Conservation (phyloP, 2,797 vertebrate species). For the Harpagifer antarcticus region DNA sequence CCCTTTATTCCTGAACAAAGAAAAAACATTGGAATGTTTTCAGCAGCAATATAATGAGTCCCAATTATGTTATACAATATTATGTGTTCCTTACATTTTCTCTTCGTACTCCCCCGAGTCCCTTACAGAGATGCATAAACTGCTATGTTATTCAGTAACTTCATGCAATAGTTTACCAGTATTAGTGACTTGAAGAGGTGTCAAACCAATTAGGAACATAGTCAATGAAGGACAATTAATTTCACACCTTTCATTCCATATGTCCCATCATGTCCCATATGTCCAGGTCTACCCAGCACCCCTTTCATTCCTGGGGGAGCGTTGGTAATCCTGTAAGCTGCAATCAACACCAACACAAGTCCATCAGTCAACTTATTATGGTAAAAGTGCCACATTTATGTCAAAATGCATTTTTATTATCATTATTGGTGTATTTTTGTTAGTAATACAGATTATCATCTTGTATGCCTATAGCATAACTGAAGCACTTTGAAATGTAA, state of each 20-base stretch:
- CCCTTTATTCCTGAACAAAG: constrained; percentile 64
- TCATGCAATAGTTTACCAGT: background rate
- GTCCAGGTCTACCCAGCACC: constrained; percentile 54
- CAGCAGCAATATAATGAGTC: background rate
- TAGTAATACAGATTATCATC: background rate
- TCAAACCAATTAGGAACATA: background rate
- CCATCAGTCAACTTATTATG: background rate
- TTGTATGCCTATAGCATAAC: background rate
- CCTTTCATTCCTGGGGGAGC: constrained; percentile 67
- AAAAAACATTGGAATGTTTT: background rate
- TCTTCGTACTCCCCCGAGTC: background rate
- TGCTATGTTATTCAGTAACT: background rate
- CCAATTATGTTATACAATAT: background rate
- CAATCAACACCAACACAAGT: constrained; percentile 33
- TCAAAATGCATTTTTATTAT: background rate
- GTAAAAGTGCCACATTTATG: background rate
- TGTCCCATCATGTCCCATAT: constrained; percentile 42
- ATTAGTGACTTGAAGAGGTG: background rate
- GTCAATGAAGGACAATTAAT: background rate
- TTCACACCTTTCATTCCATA: constrained; percentile 73
- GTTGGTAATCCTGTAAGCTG: constrained; percentile 59
- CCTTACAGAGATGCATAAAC: background rate
- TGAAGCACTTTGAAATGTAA: background rate
- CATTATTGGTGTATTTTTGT: background rate
- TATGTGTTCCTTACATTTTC: background rate